Percentiles rank a stretch among this genome's conserved stretches.
Evolutionary conservation across 2,888 invertebrate genomes (phyloP).

Genomic region (Temnothorax ravouxi): DNA sequence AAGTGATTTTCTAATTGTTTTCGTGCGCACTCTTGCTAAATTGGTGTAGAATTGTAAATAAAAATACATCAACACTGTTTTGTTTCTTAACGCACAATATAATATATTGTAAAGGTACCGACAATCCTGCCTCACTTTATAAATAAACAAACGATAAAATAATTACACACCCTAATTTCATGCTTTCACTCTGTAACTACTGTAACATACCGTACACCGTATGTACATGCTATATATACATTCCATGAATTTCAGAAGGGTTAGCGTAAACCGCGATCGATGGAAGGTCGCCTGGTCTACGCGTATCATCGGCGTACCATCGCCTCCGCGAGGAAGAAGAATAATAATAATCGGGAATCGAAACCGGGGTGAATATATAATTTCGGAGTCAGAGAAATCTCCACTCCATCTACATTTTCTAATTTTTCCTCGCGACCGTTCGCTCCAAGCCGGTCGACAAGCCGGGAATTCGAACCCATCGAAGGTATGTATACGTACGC

Average conservation of each 20-base stretch:
- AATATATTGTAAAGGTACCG: not conserved
- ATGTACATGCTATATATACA: not conserved
- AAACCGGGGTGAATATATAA: not conserved
- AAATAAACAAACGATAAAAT: too few relatives aligned
- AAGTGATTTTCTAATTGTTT: not conserved
- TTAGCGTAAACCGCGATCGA: constrained; percentile 50
- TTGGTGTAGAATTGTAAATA: not conserved
- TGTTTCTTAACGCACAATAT: not conserved
- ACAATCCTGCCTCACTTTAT: not conserved
- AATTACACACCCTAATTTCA: not conserved
- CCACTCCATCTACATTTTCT: not conserved
- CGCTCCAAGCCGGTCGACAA: too few relatives aligned
- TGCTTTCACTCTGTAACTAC: too few relatives aligned
- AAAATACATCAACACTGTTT: not conserved
- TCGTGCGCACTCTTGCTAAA: not conserved
- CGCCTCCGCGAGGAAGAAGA: not conserved
- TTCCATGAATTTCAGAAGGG: constrained; percentile 36
- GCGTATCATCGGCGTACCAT: constrained; percentile 9
- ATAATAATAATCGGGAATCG: not conserved
- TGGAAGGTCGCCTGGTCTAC: constrained; percentile 27
- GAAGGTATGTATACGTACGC: not conserved
- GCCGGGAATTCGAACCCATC: not conserved
- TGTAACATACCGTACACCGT: not conserved
- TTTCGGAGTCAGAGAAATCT: too few relatives aligned
- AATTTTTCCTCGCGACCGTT: not conserved